Percentiles rank a stretch among this genome's conserved stretches.
phyloP scores from a whole-genome alignment of 2,797 vertebrate genomes.

The Darevskia mixta region DNA sequence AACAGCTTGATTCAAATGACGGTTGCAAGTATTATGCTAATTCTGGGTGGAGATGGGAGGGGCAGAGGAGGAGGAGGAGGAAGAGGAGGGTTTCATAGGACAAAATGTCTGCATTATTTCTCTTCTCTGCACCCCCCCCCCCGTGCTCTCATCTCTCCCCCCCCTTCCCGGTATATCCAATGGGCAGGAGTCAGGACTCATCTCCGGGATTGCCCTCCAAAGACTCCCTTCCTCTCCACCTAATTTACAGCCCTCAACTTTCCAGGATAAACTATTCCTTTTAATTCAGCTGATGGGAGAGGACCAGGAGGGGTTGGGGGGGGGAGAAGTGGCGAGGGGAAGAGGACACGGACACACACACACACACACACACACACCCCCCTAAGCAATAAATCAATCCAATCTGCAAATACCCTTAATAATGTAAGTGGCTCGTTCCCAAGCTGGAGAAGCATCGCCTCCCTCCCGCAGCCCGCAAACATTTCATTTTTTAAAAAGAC shows the following conservation, averaged over 20 bases:
- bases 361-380: background rate
- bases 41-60: slow-evolving; percentile 64
- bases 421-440: slow-evolving; percentile 64
- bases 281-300: slow-evolving; percentile 44
- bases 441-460: slow-evolving; percentile 66
- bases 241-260: slow-evolving; percentile 80
- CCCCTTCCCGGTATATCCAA: background rate
- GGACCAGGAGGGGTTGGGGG: background rate
- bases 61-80: slow-evolving; percentile 51
- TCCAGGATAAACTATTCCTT: slow-evolving; percentile 73
- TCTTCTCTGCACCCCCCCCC: slow-evolving; percentile 36
- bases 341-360: background rate
- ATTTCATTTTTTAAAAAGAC: slow-evolving; percentile 71
- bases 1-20: slow-evolving; percentile 66
- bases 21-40: slow-evolving; percentile 66
- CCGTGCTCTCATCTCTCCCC: too few relatives aligned
- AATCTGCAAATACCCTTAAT: slow-evolving; percentile 58
- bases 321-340: background rate
- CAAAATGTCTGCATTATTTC: slow-evolving; percentile 74
- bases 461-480: slow-evolving; percentile 65
- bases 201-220: slow-evolving; percentile 55
- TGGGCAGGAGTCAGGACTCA: slow-evolving; percentile 36
- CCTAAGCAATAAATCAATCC: slow-evolving; percentile 52
- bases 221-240: slow-evolving; percentile 47
- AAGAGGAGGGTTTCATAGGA: slow-evolving; percentile 68